Evolutionary conservation across 2,888 invertebrate species (phyloP).

Genomic region (Drosophila imparisetae): DNA sequence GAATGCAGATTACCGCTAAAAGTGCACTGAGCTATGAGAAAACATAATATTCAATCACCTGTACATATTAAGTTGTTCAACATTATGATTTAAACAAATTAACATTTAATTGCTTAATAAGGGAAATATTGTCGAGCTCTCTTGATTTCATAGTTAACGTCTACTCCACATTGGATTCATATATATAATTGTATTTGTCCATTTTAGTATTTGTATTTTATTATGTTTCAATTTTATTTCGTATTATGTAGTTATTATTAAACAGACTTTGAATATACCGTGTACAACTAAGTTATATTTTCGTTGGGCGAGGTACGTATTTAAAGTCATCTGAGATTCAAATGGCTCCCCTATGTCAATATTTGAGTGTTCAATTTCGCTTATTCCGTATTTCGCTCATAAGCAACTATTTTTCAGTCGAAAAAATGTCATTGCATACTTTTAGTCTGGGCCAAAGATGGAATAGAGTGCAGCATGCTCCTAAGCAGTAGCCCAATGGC

Average conservation of each 20-base stretch:
- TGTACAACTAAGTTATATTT: not conserved
- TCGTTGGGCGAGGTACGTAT: not conserved
- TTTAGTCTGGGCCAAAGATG: not conserved
- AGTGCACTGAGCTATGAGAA: slow-evolving; percentile 16
- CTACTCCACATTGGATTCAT: slow-evolving; percentile 50
- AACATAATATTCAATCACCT: slow-evolving; percentile 30
- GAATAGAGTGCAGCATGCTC: not conserved
- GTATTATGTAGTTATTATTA: slow-evolving; percentile 55
- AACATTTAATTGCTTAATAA: slow-evolving; percentile 14
- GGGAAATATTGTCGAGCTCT: slow-evolving; percentile 23
- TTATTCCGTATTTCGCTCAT: too few relatives aligned
- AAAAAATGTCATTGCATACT: not conserved
- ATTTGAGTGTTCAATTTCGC: not conserved
- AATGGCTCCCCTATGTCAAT: not conserved
- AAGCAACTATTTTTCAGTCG: not conserved
- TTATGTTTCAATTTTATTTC: slow-evolving; percentile 57
- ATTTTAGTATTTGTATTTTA: slow-evolving; percentile 67
- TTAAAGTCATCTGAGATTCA: not conserved
- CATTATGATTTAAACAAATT: slow-evolving; percentile 33
- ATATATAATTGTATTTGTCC: slow-evolving; percentile 51
- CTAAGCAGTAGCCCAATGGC: not conserved
- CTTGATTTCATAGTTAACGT: slow-evolving; percentile 49
- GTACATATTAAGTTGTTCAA: slow-evolving; percentile 53
- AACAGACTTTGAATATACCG: slow-evolving; percentile 29
- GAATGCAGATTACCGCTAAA: slow-evolving; percentile 23